These are phyloP conservation scores for Psophia crepitans DNA, from an alignment of 2,113 vertebrate species.

Conservation along the genomic window DNA sequence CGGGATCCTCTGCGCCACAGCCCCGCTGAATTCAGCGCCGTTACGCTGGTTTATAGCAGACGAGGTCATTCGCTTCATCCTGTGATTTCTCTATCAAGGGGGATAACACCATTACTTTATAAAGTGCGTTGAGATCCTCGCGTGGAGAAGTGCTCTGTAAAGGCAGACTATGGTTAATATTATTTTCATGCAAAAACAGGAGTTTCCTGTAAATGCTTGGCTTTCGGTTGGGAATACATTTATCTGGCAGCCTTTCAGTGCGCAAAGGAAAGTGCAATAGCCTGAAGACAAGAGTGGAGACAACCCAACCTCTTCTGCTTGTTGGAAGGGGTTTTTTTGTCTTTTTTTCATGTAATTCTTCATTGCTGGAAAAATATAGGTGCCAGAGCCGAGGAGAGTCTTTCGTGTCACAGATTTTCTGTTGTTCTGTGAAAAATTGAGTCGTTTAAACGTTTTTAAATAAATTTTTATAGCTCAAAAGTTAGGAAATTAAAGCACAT, in stretches of 20 bases:
- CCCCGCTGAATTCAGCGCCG: background rate
- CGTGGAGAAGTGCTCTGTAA: background rate
- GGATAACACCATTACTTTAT: background rate
- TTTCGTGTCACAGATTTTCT: background rate
- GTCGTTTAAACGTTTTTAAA: background rate
- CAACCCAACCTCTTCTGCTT: background rate
- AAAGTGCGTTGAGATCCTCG: background rate
- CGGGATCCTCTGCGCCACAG: background rate
- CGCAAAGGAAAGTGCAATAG: constrained; percentile 25
- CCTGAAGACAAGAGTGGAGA: constrained; percentile 31
- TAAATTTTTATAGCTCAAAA: background rate
- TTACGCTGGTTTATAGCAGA: accelerated
- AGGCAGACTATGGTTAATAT: constrained; percentile 26
- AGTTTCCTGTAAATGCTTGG: constrained; percentile 13
- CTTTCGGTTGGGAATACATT: constrained; percentile 36
- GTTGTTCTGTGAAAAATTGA: background rate
- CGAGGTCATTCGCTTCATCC: background rate
- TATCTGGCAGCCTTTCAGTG: constrained; percentile 40
- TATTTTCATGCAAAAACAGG: background rate
- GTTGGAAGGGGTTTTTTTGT: background rate
- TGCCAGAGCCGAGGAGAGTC: background rate
- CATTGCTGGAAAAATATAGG: background rate
- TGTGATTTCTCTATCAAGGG: background rate
- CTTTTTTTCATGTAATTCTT: background rate
- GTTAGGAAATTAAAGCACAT: background rate